Percentiles rank a stretch among this genome's conserved stretches.
These are phyloP conservation scores for Leucosticte australis DNA, from an alignment of 2,113 vertebrate species.

Conservation along the genomic window DNA sequence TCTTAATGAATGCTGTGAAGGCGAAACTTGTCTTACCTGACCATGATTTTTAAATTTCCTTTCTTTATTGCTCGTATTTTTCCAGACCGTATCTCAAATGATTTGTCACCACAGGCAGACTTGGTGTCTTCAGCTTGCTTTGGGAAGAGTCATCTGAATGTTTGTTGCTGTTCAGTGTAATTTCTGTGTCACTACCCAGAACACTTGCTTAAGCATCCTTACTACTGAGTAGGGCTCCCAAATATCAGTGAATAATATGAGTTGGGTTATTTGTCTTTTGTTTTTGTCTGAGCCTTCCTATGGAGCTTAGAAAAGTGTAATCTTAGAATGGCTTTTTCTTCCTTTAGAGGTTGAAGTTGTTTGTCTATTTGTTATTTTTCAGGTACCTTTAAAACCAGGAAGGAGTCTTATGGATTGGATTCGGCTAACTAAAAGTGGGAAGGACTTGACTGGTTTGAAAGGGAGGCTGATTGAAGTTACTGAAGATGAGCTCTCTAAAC, in stretches of 20 bases:
- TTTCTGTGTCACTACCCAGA: background rate
- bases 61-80: background rate
- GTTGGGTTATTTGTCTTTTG: background rate
- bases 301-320: background rate
- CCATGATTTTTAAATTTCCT: background rate
- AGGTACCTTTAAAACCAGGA: constrained; percentile 94
- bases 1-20: background rate
- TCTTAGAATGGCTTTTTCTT: background rate
- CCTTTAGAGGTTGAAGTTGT: background rate
- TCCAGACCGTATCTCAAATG: background rate
- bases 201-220: background rate
- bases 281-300: background rate
- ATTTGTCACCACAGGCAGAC: background rate
- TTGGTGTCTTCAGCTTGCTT: background rate
- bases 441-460: constrained; percentile 88
- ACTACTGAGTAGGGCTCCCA: background rate
- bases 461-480: constrained; percentile 90
- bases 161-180: background rate
- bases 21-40: background rate
- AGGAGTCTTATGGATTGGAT: constrained; percentile 99
- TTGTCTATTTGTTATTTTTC: background rate
- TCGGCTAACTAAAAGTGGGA: constrained; percentile 89
- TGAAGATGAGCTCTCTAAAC: constrained; percentile 88
- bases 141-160: background rate
- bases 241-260: background rate